phyloP scores from a whole-genome alignment of 92 coral and sea anemone genomes.

The Porites rus region DNA sequence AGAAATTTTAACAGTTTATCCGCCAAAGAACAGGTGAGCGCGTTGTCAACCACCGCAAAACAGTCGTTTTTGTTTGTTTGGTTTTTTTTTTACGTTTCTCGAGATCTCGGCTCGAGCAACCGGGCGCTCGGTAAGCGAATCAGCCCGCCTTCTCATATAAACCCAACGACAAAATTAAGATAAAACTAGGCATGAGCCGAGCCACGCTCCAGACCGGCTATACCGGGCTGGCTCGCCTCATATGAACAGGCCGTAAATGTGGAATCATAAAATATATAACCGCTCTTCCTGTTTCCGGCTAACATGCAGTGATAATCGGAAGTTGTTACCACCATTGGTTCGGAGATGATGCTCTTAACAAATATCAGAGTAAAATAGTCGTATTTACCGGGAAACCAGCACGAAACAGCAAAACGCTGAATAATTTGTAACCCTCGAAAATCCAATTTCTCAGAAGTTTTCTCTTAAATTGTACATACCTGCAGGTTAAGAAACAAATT shows the following conservation, averaged over 20 bases:
- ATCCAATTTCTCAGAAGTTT: too few species aligned
- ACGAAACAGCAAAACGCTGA: background rate
- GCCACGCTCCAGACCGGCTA: background rate
- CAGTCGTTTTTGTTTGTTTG: background rate
- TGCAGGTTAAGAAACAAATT: too few species aligned
- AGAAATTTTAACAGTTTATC: constrained; percentile 65
- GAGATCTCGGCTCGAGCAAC: too few species aligned
- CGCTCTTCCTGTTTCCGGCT: constrained; percentile 9
- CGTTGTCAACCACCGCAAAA: background rate
- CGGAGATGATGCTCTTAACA: background rate
- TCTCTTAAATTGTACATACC: too few species aligned
- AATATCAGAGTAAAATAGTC: background rate
- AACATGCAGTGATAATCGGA: background rate
- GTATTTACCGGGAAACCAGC: background rate
- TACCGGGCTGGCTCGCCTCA: too few species aligned
- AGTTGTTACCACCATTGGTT: background rate
- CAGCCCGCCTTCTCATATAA: too few species aligned
- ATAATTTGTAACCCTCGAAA: background rate
- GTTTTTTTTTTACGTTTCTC: too few species aligned
- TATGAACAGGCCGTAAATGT: background rate
- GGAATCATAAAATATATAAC: background rate
- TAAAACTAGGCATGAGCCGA: too few species aligned
- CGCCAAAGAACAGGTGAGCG: constrained; percentile 79
- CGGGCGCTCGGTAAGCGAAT: too few species aligned
- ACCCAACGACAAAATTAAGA: too few species aligned